Base-by-base conservation (phyloP, 1,140 invertebrate genomes). In the Leptestheria dahalacensis region DNA sequence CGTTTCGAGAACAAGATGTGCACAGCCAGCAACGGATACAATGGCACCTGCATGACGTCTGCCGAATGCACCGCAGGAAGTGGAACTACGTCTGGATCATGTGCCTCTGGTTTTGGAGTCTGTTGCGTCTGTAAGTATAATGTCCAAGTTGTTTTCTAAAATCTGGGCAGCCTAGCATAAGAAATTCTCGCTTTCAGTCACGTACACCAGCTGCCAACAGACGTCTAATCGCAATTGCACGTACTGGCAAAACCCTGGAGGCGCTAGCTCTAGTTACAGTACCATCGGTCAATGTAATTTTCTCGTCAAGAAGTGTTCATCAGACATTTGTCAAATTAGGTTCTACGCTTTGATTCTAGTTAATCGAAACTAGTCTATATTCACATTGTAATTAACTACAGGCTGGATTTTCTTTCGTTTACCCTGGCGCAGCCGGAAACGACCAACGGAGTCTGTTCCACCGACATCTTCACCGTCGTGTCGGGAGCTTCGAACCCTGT, bases 371-470 rank as follows among this genome's bases (percentile, higher is more conserved):
- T n/a, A n/a, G n/a, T n/a, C n/a, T n/a, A n/a, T n/a, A n/a, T n/a
- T n/a, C n/a, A n/a, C n/a, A n/a, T n/a, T 20, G 29, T 23, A 12
- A 52, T 59, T 53, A 41, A 9, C 15, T 9, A 41, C 25, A 59
- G 85, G 21, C 74, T 91, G 33, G 85, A 89, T 64, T 88, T 90
- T 65, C 64, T 85, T 49, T 82, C 85, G 48, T 78, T 89, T 52
- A 77, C 77, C 48, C 67, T 89, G 12, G 77, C 82, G 0, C 82
- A 84, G 60, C 87, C 87, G 0, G 78, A 82, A 62, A 79, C 77
- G 0, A n/a, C n/a, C n/a, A 81, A 82, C 67, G 86, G 87, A 1
- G 74, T 74, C 46, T 91, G 87, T 68, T 69, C 74, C 2, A 79
- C 75, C 0, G 87, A 90, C 69, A 77, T 80, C 6, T 69, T 90